Percentiles rank a stretch among this genome's conserved stretches.
These are phyloP conservation scores for Brachionus rubens DNA, from an alignment of 1,140 invertebrate genomes.

Conservation along the genomic window DNA sequence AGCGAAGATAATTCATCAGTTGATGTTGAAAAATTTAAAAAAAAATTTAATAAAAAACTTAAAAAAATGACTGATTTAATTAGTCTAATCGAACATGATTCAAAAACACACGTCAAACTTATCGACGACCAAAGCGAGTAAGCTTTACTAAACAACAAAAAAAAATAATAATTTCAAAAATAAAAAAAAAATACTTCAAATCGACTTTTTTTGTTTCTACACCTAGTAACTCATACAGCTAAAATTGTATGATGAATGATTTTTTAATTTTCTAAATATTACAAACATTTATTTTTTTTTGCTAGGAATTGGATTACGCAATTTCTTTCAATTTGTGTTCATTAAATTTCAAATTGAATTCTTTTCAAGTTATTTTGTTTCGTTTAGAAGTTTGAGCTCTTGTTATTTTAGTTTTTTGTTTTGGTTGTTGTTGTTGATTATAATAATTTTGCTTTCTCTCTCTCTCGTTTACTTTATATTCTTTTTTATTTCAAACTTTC, in stretches of 20 bases:
- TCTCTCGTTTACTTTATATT: neutral
- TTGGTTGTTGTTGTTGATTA: no score
- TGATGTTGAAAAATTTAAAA: constrained; percentile 14
- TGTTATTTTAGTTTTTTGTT: no score
- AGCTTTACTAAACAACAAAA: neutral
- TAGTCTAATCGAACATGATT: neutral
- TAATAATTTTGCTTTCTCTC: no score
- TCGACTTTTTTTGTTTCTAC: neutral
- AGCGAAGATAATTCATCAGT: neutral
- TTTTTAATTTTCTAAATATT: neutral
- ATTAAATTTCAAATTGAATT: no score
- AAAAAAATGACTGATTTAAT: constrained; percentile 34
- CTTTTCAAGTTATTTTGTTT: no score
- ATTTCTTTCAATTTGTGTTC: no score
- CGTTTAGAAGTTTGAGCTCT: no score
- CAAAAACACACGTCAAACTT: neutral
- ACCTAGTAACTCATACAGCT: neutral
- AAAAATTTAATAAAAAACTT: constrained; percentile 42
- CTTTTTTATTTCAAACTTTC: neutral
- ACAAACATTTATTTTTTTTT: neutral
- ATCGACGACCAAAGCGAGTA: neutral
- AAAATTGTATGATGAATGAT: constrained; percentile 12
- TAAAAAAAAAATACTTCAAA: neutral
- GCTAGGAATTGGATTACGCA: no score
- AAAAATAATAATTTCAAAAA: no score